Percentiles rank a stretch among this genome's conserved stretches.
Conservation (phyloP, 2,797 vertebrate genomes). For the Sebastes nivosus region DNA sequence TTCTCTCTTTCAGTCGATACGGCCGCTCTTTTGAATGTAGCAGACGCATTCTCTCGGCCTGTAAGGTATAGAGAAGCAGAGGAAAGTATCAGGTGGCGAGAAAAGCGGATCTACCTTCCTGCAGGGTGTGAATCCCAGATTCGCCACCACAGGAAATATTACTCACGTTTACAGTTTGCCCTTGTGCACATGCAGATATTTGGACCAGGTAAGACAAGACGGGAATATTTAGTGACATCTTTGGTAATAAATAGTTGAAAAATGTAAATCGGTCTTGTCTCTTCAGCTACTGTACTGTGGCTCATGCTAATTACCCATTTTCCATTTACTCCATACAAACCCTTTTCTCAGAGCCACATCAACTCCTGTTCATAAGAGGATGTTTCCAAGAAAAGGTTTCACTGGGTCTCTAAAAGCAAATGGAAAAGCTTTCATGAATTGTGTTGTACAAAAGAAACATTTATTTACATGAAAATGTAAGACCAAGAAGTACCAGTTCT, state of each 20-base stretch:
- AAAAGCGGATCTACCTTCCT: conserved; percentile 29
- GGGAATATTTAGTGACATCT: neutral
- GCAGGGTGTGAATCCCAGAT: conserved; percentile 17
- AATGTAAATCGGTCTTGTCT: neutral
- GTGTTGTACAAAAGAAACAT: conserved; percentile 4
- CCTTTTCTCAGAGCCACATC: neutral
- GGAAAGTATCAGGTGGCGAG: conserved; percentile 23
- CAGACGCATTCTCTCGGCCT: neutral
- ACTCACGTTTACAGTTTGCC: conserved; percentile 12
- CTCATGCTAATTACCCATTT: neutral
- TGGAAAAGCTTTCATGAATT: neutral
- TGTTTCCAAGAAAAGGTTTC: conserved; percentile 11
- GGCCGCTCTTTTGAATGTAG: conserved; percentile 9
- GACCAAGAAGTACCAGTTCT: neutral
- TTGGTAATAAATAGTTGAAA: neutral
- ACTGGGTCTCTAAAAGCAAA: neutral
- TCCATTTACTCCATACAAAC: conserved; percentile 18
- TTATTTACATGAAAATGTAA: conserved; percentile 14
- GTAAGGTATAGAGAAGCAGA: conserved; percentile 8
- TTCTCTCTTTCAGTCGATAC: conserved; percentile 27
- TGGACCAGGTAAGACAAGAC: conserved; percentile 20
- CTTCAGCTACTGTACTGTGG: neutral
- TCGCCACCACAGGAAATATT: conserved; percentile 20
- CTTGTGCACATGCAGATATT: conserved; percentile 10
- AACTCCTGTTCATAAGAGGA: conserved; percentile 6